phyloP scores from a whole-genome alignment of 2,888 invertebrate genomes.

The Halictus ligatus region DNA sequence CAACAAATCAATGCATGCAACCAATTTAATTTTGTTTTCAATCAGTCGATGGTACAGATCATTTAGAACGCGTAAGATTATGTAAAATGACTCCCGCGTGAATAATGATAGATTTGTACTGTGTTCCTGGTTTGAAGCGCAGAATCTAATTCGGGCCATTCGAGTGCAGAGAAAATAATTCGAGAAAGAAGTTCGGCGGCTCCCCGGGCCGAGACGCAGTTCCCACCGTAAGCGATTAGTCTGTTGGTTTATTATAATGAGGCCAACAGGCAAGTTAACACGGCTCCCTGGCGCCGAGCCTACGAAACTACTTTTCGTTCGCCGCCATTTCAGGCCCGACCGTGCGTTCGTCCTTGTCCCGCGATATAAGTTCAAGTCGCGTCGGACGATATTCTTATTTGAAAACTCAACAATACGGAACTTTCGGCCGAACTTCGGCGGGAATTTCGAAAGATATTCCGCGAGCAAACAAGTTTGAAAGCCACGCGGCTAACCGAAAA shows the following conservation, averaged over 20 bases:
- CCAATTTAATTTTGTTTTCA: no score
- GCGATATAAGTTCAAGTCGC: constrained; percentile 30
- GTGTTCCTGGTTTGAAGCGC: background rate
- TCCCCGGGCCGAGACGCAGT: constrained; percentile 64
- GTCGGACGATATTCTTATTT: constrained; percentile 46
- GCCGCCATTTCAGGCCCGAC: constrained; percentile 25
- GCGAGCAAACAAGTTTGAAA: constrained; percentile 36
- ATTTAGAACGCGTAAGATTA: no score
- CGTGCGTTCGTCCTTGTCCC: constrained; percentile 33
- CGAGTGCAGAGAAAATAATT: background rate
- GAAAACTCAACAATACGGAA: constrained; percentile 41
- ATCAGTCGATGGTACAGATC: no score
- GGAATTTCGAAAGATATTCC: constrained; percentile 38
- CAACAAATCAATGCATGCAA: no score
- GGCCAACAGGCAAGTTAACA: constrained; percentile 73
- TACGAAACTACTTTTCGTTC: constrained; percentile 69
- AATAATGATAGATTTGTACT: no score
- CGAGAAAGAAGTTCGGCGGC: constrained; percentile 39
- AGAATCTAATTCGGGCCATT: background rate
- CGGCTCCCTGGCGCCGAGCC: constrained; percentile 76
- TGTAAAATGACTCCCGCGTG: background rate
- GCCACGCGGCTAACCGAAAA: constrained; percentile 12
- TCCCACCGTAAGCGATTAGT: constrained; percentile 63
- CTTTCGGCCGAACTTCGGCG: constrained; percentile 4
- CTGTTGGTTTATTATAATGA: constrained; percentile 77